Evolutionary conservation across 1,140 invertebrate genomes (phyloP).

Genomic region (Trichonephila clavata): DNA sequence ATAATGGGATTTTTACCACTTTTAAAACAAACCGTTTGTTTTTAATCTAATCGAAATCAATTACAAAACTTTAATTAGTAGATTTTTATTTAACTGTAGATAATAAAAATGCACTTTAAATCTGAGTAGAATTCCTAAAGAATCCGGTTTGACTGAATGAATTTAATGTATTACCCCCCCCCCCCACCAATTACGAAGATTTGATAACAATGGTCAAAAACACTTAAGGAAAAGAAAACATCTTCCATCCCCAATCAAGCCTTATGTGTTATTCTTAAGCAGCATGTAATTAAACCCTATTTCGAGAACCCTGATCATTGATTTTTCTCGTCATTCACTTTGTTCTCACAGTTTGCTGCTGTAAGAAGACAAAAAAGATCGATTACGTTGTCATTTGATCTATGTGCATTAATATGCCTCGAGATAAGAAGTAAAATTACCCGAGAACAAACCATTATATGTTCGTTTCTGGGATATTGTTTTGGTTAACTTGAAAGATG

Average conservation of each 20-base stretch:
- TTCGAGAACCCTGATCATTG: not conserved
- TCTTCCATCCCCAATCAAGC: not conserved
- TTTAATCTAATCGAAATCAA: not conserved
- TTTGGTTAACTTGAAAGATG: not conserved
- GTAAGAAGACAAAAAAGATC: not conserved
- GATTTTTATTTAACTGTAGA: not conserved
- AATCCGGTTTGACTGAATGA: not conserved
- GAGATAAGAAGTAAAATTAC: not conserved
- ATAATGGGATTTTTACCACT: too few species aligned
- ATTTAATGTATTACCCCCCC: not conserved
- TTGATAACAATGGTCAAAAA: not conserved
- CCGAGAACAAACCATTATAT: not conserved
- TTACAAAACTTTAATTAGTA: not conserved
- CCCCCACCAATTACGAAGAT: not conserved
- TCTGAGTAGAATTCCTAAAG: not conserved
- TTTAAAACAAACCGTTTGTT: too few species aligned
- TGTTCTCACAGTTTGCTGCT: not conserved
- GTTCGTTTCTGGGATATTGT: not conserved
- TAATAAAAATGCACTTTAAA: not conserved
- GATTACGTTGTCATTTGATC: not conserved
- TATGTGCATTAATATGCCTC: not conserved
- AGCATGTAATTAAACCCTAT: not conserved
- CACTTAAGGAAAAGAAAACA: not conserved
- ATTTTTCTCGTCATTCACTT: not conserved
- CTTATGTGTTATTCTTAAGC: not conserved